Conservation (phyloP, 2,797 vertebrate species). For the Perdix hodgsoniae region DNA sequence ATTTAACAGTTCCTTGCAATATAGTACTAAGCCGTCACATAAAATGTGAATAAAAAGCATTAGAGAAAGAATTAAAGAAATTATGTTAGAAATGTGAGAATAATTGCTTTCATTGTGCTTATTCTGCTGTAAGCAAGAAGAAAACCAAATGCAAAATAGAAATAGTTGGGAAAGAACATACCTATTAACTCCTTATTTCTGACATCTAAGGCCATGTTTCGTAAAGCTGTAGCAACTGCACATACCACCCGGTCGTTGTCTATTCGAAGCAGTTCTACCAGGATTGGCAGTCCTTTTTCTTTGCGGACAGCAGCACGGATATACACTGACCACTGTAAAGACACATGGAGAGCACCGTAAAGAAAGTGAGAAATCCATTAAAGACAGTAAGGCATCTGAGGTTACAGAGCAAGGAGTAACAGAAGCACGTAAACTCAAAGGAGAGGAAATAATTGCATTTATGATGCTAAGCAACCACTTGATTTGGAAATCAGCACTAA, state of each 20-base stretch:
- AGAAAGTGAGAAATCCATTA: not conserved
- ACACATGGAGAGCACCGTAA: not conserved
- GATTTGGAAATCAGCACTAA: not conserved
- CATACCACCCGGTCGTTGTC: conserved; percentile 98
- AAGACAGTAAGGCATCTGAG: not conserved
- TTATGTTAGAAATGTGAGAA: not conserved
- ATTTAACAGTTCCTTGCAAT: conserved; percentile 25
- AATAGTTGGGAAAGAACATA: conserved; percentile 74
- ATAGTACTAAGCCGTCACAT: conserved; percentile 2
- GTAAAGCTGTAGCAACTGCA: conserved; percentile 95
- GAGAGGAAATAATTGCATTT: not conserved
- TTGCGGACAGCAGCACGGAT: conserved; percentile 97
- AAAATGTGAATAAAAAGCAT: not conserved
- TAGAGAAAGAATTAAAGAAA: conserved; percentile 13
- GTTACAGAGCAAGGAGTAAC: not conserved
- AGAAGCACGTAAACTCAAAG: not conserved
- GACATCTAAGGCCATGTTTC: conserved; percentile 99
- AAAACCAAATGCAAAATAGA: not conserved
- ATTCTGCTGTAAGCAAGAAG: not conserved
- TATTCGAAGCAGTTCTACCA: conserved; percentile 97
- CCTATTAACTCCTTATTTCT: conserved; percentile 98
- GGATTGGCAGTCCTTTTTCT: conserved; percentile 96
- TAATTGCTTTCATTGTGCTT: not conserved
- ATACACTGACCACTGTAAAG: conserved; percentile 94
- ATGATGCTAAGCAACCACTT: not conserved